Conservation (phyloP, 2,113 vertebrate genomes). For the Coturnix japonica region DNA sequence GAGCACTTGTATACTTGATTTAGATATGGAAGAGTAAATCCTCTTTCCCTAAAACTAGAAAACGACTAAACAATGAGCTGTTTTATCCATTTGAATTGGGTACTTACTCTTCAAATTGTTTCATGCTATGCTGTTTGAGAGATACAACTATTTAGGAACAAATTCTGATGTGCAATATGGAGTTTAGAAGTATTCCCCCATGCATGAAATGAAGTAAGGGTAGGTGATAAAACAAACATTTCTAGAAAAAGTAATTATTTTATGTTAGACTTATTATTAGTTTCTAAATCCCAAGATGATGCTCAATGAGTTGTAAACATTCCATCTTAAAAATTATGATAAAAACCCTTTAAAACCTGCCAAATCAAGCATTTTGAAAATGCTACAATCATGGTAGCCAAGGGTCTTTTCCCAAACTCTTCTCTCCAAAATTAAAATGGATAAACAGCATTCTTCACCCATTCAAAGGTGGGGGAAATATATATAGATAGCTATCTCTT, state of each 20-base stretch:
- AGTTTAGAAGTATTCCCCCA: conserved; percentile 36
- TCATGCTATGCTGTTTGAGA: conserved; percentile 10
- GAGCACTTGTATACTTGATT: conserved; percentile 21
- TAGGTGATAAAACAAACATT: conserved; percentile 48
- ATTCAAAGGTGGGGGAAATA: neutral
- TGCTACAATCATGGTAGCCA: neutral
- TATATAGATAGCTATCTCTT: neutral
- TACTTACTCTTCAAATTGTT: neutral
- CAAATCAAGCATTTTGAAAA: neutral
- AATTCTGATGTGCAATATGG: conserved; percentile 10
- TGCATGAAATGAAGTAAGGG: conserved; percentile 51
- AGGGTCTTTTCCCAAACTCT: neutral
- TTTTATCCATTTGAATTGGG: conserved; percentile 40
- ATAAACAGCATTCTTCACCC: neutral
- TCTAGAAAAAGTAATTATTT: conserved; percentile 47
- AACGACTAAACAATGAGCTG: conserved; percentile 31
- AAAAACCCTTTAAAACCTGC: neutral
- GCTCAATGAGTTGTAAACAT: conserved; percentile 4
- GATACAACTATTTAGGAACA: conserved; percentile 29
- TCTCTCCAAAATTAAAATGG: neutral
- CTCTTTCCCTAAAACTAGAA: conserved; percentile 36
- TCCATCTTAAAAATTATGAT: neutral
- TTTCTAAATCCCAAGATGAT: neutral
- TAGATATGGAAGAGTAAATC: conserved; percentile 46
- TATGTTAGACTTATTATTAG: conserved; percentile 18